Evolutionary conservation across 64 coral and sea anemone species (phyloP), one percentile per base, ranked within the genome.

Genomic region (Dendrophyllia cribrosa): DNA sequence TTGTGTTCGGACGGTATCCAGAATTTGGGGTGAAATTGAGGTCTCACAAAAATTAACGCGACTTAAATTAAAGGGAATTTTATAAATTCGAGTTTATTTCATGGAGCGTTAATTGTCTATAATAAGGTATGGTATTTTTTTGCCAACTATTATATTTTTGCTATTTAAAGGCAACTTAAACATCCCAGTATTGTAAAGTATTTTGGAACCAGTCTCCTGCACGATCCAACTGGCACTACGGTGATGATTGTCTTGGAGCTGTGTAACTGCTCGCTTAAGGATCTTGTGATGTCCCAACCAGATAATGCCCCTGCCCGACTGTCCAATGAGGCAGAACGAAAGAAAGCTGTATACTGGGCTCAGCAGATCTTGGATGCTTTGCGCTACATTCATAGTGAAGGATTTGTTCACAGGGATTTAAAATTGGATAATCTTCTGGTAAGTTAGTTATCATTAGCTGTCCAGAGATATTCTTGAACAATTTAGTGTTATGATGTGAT

Each of bases 341-440:
- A n/a, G 6, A 65, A 86, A 49, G 82, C 68, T 12, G 1, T 86
- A 20, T 4, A 3, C 17, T 86, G 82, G 82, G 63, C 62, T 20
- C 19, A 16, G 43, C 44, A 86, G 11, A 53, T 86, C 19, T 14
- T 86, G 6, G 63, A 51, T 49, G 61, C 82, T 10, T 86, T 86
- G 9, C 44, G 9, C 1, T 86, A 68, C 45, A 69, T 86, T 51
- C 82, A 86, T 17, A 2, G 0, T 16, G 12, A 51, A 48, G 19
- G 22, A 86, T 65, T 68, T 9, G 82, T 69, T 14, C 82, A 86
- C 66, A 58, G 82, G 3, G 82, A 86, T 68, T 69, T 86, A 8
- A 70, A 86, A 51, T 53, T 86, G 45, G 82, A 86, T 4, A 86
- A 86, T n/a, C 1, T 86, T 0, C 8, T 86, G 82, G 82, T 86